A percentile compares a stretch with the other conserved stretches of the same genome.
Evolutionary conservation across 2,113 vertebrate genomes (phyloP).

Genomic region (Vireo altiloquus): DNA sequence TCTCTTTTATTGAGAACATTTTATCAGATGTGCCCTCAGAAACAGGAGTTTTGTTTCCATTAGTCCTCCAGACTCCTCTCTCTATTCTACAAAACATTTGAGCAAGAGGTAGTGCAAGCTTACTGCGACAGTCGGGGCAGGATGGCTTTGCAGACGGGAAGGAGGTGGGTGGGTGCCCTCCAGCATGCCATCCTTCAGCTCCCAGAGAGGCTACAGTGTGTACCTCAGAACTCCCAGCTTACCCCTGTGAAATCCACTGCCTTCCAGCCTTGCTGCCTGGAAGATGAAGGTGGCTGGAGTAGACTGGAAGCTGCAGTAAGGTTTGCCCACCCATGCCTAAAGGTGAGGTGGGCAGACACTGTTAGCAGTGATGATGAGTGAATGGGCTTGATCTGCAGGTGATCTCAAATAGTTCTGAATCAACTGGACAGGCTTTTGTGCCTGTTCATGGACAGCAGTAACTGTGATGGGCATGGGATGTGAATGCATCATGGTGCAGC

Average conservation of each 20-base stretch:
- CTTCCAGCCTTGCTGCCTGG: background rate
- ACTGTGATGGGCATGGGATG: background rate
- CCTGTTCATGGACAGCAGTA: background rate
- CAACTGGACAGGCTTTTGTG: background rate
- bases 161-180: background rate
- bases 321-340: background rate
- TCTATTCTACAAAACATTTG: background rate
- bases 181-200: background rate
- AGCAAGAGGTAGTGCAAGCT: background rate
- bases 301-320: background rate
- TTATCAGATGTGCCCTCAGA: background rate
- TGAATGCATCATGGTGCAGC: background rate
- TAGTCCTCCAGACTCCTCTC: background rate
- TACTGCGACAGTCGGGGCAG: background rate
- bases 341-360: fast-evolving
- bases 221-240: background rate
- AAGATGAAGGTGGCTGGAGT: background rate
- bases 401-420: background rate
- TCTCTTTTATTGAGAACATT: background rate
- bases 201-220: background rate
- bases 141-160: background rate
- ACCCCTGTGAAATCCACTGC: fast-evolving
- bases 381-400: background rate
- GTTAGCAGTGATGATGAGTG: background rate
- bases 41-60: background rate